phyloP scores from a whole-genome alignment of 1,140 invertebrate species.

The Linepithema humile region DNA sequence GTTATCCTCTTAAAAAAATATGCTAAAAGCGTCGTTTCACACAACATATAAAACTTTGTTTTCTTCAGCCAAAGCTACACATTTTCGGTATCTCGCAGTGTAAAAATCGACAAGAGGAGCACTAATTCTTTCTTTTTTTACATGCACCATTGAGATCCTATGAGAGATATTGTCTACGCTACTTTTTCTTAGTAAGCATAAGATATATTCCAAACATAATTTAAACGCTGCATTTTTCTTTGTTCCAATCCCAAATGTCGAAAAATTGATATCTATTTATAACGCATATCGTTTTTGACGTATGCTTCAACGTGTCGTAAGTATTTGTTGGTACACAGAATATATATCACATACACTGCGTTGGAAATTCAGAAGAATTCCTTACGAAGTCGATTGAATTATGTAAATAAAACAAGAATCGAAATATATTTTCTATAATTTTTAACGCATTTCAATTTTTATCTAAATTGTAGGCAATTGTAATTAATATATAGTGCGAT shows the following conservation, averaged over 20 bases:
- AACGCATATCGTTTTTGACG: neutral
- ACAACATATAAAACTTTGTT: slow-evolving; percentile 40
- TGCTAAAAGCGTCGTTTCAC: slow-evolving; percentile 14
- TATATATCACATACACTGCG: slow-evolving; percentile 11
- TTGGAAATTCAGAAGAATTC: slow-evolving; percentile 3
- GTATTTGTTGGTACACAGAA: neutral
- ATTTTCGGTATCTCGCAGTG: neutral
- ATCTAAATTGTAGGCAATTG: neutral
- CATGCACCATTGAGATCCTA: slow-evolving; percentile 37
- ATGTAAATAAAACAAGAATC: no score
- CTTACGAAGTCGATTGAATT: neutral
- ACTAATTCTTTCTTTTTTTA: neutral
- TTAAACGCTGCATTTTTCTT: no score
- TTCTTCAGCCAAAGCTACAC: neutral
- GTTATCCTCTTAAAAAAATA: slow-evolving; percentile 22
- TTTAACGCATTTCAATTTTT: slow-evolving; percentile 18
- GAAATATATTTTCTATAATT: neutral
- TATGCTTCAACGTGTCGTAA: neutral
- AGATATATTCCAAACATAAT: slow-evolving; percentile 27
- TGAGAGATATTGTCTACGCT: slow-evolving; percentile 9
- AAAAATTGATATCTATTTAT: neutral
- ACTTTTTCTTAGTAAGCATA: neutral
- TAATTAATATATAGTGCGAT: no score
- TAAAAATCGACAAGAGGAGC: slow-evolving; percentile 14
- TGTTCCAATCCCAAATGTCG: neutral